Evolutionary conservation across 2,888 invertebrate genomes (phyloP).

Genomic region (Drosophila anceps): DNA sequence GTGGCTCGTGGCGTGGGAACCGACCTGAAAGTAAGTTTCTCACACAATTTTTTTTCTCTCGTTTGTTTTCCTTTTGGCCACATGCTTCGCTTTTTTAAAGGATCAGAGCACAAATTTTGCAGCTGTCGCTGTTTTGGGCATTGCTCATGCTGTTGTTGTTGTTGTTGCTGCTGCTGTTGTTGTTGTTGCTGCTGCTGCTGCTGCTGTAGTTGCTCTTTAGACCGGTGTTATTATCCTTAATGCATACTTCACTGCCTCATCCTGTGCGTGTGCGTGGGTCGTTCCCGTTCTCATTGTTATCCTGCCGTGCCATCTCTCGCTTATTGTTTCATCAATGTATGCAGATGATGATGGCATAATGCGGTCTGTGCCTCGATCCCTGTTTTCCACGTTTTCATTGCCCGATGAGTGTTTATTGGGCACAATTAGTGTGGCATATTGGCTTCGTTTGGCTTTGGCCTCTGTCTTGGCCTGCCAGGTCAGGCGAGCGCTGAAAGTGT

Average conservation of each 20-base stretch:
- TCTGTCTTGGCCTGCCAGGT: slow-evolving; percentile 31
- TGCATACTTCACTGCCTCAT: slow-evolving; percentile 80
- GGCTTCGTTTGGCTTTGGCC: slow-evolving; percentile 56
- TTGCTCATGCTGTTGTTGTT: slow-evolving; percentile 43
- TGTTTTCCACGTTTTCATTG: slow-evolving; percentile 27
- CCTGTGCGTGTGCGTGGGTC: slow-evolving; percentile 75
- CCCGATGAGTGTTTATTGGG: slow-evolving; percentile 77
- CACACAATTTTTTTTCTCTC: slow-evolving; percentile 83
- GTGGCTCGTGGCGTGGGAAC: slow-evolving; percentile 86
- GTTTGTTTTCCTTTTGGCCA: slow-evolving; percentile 81
- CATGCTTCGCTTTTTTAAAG: slow-evolving; percentile 84
- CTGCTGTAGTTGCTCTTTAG: slow-evolving; percentile 70
- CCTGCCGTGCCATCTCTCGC: slow-evolving; percentile 77
- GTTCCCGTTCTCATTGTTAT: slow-evolving; percentile 68
- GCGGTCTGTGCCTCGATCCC: slow-evolving; percentile 35
- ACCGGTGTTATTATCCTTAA: slow-evolving; percentile 79
- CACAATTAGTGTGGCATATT: slow-evolving; percentile 79
- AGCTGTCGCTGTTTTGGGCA: slow-evolving; percentile 82
- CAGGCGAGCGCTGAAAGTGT: slow-evolving; percentile 63
- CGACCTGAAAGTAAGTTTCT: slow-evolving; percentile 84
- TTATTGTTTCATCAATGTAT: slow-evolving; percentile 80
- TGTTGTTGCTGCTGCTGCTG: slow-evolving; percentile 49
- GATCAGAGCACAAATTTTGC: slow-evolving; percentile 82
- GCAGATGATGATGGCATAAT: slow-evolving; percentile 81
- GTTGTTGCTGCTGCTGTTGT: slow-evolving; percentile 37